Evolutionary conservation across 37 sponge, comb jelly and placozoan genomes (phyloP).

Genomic region (Lycopodina hypogea): DNA sequence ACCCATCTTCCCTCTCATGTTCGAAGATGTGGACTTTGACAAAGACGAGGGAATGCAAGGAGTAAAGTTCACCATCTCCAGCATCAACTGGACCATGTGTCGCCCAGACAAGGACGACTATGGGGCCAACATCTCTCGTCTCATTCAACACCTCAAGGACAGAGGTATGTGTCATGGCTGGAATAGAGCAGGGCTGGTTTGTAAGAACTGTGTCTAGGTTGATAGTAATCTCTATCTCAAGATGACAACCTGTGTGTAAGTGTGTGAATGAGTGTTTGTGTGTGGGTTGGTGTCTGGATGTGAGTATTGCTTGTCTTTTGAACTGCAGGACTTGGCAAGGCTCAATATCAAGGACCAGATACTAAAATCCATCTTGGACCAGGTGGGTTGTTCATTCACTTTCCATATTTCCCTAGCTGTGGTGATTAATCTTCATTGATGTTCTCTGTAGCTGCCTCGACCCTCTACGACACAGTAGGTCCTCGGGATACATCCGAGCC

Average conservation of each 20-base stretch:
- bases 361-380: background rate
- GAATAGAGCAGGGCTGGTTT: background rate
- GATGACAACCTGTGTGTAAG: background rate
- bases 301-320: too few species aligned
- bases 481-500: slow-evolving; percentile 5
- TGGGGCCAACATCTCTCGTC: slow-evolving; percentile 15
- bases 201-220: background rate
- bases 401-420: background rate
- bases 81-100: slow-evolving; percentile 82
- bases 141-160: slow-evolving; percentile 44
- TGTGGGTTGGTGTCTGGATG: background rate
- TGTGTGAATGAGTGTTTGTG: too few species aligned
- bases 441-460: background rate
- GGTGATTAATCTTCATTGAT: background rate
- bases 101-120: slow-evolving; percentile 65
- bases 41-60: slow-evolving; percentile 36
- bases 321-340: background rate
- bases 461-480: background rate
- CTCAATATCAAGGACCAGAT: background rate
- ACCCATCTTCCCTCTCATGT: slow-evolving; percentile 70
- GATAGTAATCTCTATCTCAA: too few species aligned
- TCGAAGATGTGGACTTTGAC: slow-evolving; percentile 60
- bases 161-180: slow-evolving; percentile 68
- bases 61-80: slow-evolving; percentile 65
- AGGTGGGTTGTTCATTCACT: background rate